These are phyloP conservation scores for Phaonia tiefii DNA, from an alignment of 2,888 invertebrate genomes.

Conservation along the genomic window DNA sequence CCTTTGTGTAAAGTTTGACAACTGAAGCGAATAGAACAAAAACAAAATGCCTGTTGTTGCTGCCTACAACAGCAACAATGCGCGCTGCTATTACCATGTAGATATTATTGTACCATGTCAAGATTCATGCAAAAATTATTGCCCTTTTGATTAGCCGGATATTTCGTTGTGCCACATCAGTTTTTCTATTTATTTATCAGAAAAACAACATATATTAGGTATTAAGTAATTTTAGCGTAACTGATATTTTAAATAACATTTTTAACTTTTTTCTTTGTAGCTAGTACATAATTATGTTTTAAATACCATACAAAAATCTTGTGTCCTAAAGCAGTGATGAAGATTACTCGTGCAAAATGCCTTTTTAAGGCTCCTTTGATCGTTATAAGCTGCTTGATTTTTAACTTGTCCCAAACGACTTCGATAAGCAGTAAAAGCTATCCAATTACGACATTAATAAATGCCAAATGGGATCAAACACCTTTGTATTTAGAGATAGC, in stretches of 20 bases:
- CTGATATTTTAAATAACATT: background rate
- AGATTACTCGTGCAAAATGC: background rate
- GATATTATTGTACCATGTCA: no score
- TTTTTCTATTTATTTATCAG: constrained; percentile 1
- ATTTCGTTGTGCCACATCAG: constrained; percentile 72
- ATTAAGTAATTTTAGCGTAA: background rate
- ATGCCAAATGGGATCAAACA: constrained; percentile 97
- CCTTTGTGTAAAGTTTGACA: no score
- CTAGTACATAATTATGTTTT: background rate
- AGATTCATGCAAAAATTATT: no score
- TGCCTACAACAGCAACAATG: no score
- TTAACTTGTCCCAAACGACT: background rate
- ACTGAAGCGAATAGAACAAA: no score
- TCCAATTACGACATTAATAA: constrained; percentile 92
- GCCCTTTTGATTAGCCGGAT: constrained; percentile 40
- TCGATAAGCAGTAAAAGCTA: constrained; percentile 80
- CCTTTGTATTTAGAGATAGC: constrained; percentile 95
- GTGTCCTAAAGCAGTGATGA: background rate
- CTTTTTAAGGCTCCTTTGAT: constrained; percentile 1
- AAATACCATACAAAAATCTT: background rate
- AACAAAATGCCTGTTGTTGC: no score
- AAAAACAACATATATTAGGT: constrained; percentile 1
- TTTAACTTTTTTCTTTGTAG: background rate
- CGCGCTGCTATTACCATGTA: no score
- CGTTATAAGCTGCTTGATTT: background rate